Evolutionary conservation across 2,113 vertebrate genomes (phyloP).

Genomic region (Urocitellus parryii): DNA sequence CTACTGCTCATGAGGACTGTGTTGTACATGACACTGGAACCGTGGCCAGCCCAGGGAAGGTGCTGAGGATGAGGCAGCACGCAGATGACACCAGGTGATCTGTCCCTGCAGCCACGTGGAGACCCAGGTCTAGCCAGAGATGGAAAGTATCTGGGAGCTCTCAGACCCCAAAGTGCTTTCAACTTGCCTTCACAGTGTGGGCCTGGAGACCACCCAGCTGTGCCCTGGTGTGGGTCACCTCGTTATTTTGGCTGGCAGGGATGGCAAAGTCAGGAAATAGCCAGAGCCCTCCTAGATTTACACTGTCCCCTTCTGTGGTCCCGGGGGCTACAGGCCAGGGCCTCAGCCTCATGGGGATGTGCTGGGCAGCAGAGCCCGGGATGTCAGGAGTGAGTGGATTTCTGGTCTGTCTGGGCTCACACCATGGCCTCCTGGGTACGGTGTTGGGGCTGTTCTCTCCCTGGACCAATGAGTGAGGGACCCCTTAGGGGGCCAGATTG

Average conservation of each 20-base stretch:
- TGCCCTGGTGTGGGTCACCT: not conserved
- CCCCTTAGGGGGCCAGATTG: not conserved
- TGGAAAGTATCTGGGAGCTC: not conserved
- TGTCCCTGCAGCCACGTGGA: not conserved
- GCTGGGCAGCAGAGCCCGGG: not conserved
- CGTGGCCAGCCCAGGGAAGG: not conserved
- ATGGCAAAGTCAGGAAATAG: not conserved
- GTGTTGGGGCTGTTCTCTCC: not conserved
- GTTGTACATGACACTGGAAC: no score
- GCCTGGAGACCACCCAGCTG: not conserved
- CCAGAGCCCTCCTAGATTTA: not conserved
- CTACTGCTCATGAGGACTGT: not conserved
- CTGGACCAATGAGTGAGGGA: not conserved
- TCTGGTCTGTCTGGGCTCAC: not conserved
- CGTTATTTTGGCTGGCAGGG: not conserved
- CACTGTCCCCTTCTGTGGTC: not conserved
- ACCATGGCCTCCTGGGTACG: not conserved
- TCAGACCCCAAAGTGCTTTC: not conserved
- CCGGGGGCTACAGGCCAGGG: not conserved
- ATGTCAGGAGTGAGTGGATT: rapidly evolving
- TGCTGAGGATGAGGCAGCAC: not conserved
- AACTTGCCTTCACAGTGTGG: not conserved
- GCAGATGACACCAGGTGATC: not conserved
- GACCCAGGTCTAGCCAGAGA: not conserved
- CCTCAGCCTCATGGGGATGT: rapidly evolving